phyloP scores from a whole-genome alignment of 2,888 invertebrate genomes.

The Zaprionus bogoriensis region DNA sequence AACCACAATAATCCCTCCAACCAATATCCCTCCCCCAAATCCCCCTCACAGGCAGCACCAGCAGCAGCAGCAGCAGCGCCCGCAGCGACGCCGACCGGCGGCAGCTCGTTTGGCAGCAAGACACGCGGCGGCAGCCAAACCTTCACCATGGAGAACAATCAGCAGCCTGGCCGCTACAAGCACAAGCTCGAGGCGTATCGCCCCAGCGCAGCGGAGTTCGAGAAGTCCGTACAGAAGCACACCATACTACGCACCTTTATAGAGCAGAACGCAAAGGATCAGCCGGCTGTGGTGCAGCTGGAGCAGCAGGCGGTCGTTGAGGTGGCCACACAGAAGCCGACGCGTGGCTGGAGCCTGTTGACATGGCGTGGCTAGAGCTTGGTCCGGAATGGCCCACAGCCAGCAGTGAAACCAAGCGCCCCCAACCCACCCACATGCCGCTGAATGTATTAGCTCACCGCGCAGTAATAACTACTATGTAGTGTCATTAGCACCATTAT shows the following conservation, averaged over 20 bases:
- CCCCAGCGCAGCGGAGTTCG: constrained; percentile 74
- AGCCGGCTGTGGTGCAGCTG: constrained; percentile 21
- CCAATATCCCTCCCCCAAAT: constrained; percentile 55
- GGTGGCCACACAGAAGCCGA: constrained; percentile 50
- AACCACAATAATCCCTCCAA: constrained; percentile 83
- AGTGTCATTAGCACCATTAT: constrained; percentile 73
- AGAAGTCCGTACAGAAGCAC: constrained; percentile 77
- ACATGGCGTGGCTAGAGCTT: constrained; percentile 78
- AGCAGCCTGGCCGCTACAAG: constrained; percentile 54
- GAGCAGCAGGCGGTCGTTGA: constrained; percentile 26
- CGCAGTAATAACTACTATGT: constrained; percentile 80
- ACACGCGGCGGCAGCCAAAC: constrained; percentile 66
- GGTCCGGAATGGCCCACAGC: no score
- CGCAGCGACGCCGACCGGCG: constrained; percentile 42
- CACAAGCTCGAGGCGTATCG: constrained; percentile 78
- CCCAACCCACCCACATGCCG: constrained; percentile 47
- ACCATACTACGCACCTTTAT: constrained; percentile 77
- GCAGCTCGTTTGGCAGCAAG: constrained; percentile 69
- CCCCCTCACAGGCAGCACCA: constrained; percentile 83
- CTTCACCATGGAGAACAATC: constrained; percentile 66
- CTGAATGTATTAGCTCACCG: constrained; percentile 72
- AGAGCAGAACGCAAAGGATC: constrained; percentile 55
- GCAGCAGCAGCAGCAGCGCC: constrained; percentile 32
- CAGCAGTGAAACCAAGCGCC: no score
- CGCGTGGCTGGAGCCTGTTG: constrained; percentile 78